Conservation (phyloP, 1,140 invertebrate genomes). For the Zaprionus vittiger region DNA sequence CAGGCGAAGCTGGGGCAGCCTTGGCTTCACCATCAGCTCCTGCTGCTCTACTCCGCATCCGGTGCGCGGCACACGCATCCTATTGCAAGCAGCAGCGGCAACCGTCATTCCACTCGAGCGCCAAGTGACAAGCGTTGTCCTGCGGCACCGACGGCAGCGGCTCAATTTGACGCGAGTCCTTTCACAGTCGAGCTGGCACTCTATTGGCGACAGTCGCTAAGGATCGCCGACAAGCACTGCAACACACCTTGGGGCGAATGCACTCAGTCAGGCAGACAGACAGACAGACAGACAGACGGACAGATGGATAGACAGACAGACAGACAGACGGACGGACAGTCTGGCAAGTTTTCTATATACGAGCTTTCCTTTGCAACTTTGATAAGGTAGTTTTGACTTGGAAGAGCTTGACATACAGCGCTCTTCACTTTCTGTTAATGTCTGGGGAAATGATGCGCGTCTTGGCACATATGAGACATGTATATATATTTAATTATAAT, state of each 20-base stretch:
- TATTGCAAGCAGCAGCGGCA: slow-evolving; percentile 29
- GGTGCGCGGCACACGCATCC: slow-evolving; percentile 25
- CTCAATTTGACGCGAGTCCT: slow-evolving; percentile 46
- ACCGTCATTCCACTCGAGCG: slow-evolving; percentile 27
- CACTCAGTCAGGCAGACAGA: neutral
- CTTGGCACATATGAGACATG: neutral
- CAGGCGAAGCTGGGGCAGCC: neutral
- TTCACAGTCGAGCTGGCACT: slow-evolving; percentile 7
- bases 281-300: neutral
- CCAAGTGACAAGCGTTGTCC: slow-evolving; percentile 27
- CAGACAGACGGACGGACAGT: neutral
- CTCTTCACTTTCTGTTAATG: neutral
- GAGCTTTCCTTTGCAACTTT: neutral
- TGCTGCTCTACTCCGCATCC: neutral
- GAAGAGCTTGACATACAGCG: neutral
- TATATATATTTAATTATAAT: neutral
- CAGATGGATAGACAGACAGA: no score
- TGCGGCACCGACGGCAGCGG: slow-evolving; percentile 6
- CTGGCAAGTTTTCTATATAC: neutral
- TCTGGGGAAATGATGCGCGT: neutral
- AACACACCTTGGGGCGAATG: neutral
- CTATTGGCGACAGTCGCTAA: neutral
- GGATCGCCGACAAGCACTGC: slow-evolving; percentile 1
- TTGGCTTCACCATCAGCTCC: no score
- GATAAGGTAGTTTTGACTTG: neutral